A percentile compares a stretch with the other conserved stretches of the same genome.
These are phyloP conservation scores for Gallinago undulata DNA, from an alignment of 2,113 vertebrate species.

Conservation along the genomic window DNA sequence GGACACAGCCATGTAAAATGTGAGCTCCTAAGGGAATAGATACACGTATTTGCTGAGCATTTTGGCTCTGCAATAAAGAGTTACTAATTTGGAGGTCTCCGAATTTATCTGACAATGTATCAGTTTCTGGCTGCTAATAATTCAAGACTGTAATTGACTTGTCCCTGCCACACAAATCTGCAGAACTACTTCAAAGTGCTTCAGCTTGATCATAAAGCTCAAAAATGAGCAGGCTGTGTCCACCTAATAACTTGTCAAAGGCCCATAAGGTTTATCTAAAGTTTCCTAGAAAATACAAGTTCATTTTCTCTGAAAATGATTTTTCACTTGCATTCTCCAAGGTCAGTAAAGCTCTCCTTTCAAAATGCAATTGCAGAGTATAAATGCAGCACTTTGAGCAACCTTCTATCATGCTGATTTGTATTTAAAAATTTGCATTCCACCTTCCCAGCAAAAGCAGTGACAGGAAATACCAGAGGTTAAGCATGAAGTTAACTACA, in stretches of 20 bases:
- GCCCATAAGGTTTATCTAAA: slow-evolving; percentile 6
- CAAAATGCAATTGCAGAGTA: neutral
- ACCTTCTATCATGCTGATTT: neutral
- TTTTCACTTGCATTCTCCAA: neutral
- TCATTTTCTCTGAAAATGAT: neutral
- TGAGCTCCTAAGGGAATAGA: neutral
- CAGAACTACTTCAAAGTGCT: neutral
- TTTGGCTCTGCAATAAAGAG: neutral
- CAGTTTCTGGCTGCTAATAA: neutral
- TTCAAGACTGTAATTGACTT: slow-evolving; percentile 1
- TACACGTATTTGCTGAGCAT: neutral
- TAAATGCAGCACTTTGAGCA: neutral
- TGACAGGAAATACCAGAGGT: neutral
- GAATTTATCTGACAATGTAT: neutral
- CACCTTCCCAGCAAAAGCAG: neutral
- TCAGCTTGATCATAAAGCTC: slow-evolving; percentile 3
- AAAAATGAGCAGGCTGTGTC: neutral
- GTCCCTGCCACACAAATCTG: neutral
- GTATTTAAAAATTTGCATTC: neutral
- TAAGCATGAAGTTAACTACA: neutral
- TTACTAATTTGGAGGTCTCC: neutral
- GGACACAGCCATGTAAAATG: neutral
- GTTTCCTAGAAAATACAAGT: neutral
- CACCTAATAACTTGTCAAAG: slow-evolving; percentile 25
- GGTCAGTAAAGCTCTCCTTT: slow-evolving; percentile 1